Evolutionary conservation across 2,113 vertebrate species (phyloP).

Genomic region (Columbina picui): DNA sequence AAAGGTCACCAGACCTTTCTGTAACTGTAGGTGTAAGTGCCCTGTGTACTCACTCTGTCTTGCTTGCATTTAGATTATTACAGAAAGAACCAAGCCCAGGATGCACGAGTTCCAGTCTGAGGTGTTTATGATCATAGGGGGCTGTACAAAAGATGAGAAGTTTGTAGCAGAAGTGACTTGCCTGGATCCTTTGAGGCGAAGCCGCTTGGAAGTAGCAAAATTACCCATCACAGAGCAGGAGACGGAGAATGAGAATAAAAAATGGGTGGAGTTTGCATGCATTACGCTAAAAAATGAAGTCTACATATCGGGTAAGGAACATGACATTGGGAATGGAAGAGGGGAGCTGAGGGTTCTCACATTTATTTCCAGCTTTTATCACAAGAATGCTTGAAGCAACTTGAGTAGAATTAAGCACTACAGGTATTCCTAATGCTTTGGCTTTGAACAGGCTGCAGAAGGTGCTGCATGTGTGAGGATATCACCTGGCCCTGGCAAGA

Average conservation of each 20-base stretch:
- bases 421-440: background rate
- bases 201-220: slow-evolving; percentile 94
- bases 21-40: background rate
- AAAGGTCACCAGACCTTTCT: background rate
- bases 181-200: slow-evolving; percentile 93
- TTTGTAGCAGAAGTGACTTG: slow-evolving; percentile 96
- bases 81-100: slow-evolving; percentile 94
- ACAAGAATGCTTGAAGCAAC: background rate
- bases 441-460: background rate
- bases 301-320: slow-evolving; percentile 92
- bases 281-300: slow-evolving; percentile 95
- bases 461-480: background rate
- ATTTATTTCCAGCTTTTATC: background rate
- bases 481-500: background rate
- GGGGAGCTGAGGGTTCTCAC: background rate
- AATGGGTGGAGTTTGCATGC: slow-evolving; percentile 98
- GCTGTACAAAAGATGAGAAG: slow-evolving; percentile 95
- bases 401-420: background rate
- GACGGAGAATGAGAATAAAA: slow-evolving; percentile 87
- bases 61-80: slow-evolving; percentile 85
- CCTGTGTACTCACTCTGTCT: slow-evolving; percentile 7
- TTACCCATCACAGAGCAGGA: slow-evolving; percentile 90
- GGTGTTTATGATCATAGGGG: slow-evolving; percentile 96
- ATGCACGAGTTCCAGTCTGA: slow-evolving; percentile 92
- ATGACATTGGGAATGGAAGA: background rate